Evolutionary conservation across 1,140 invertebrate genomes (phyloP), one percentile per base, ranked within the genome.

Genomic region (Augochlora pura): DNA sequence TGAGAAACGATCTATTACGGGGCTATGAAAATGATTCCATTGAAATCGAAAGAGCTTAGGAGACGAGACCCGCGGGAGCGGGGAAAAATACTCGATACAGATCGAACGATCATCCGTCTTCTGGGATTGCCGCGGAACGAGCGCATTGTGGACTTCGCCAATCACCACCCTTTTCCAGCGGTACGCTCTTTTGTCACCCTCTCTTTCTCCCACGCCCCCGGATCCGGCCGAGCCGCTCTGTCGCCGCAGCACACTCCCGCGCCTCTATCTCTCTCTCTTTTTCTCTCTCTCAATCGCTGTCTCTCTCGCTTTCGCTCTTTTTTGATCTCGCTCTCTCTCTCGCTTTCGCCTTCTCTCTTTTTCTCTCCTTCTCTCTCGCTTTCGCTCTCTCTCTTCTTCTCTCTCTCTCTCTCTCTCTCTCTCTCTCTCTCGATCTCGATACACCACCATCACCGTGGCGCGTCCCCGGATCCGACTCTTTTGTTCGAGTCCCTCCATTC

Each of bases 111-210:
- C 77, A 85, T 83, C 72, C 71, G 71, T 83, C 81, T 85, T 83
- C 77, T 67, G 64, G 71, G 57, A 80, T 80, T 72, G 71, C 68
- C 59, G 32, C 25, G 68, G 23, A 85, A 80, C 71, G 70, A 83
- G 80, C 62, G 72, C 77, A 85, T 83, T 82, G 77, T 80, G 81
- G 69, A 77, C 60, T 76, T 83, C 77, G 71, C 80, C 81, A 70
- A 77, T 77, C 79, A 83, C 74, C 67, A 57, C 73, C 64, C 72
- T 52, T 57, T 69, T 21, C 46, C 39, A 69, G 32, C 54, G 25
- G 64, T 46, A 21, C 67, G 64, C 81, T 77, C 67, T 38, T 81
- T 77, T 83, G 81, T 83, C 81, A 77, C 57, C 57, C 66, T 54
- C 69, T 39, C 49, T 78, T 23, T 63, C 23, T 62, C 25, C 60